Percentiles rank a stretch among this genome's conserved stretches.
phyloP scores from a whole-genome alignment of 2,113 vertebrate species.

The Cacatua alba region DNA sequence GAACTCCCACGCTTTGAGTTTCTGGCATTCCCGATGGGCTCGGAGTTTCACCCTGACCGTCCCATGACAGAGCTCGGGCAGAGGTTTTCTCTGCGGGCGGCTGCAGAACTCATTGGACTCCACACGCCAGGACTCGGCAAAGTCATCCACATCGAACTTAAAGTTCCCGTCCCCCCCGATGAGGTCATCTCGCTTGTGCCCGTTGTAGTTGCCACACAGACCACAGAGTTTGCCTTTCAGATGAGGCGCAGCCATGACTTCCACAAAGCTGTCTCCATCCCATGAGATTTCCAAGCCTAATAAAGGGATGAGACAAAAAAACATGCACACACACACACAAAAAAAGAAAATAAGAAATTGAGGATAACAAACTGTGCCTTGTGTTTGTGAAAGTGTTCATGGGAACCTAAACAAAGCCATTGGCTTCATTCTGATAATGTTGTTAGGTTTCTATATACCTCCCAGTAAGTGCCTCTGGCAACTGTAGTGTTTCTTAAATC shows the following conservation, averaged over 20 bases:
- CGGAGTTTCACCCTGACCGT: slow-evolving; percentile 91
- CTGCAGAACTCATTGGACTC: slow-evolving; percentile 92
- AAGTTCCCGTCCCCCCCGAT: slow-evolving; percentile 92
- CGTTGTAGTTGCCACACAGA: slow-evolving; percentile 97
- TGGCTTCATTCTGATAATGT: neutral
- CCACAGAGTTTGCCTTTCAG: slow-evolving; percentile 93
- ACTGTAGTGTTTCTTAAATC: neutral
- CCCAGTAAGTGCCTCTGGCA: neutral
- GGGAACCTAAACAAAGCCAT: neutral
- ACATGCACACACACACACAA: neutral
- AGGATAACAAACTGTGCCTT: neutral
- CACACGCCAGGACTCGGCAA: slow-evolving; percentile 94
- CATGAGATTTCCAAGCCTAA: slow-evolving; percentile 96
- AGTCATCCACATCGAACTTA: slow-evolving; percentile 96
- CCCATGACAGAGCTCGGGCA: slow-evolving; percentile 88
- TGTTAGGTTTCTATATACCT: neutral
- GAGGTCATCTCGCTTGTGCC: slow-evolving; percentile 92
- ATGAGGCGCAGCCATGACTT: slow-evolving; percentile 92
- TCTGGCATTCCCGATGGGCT: slow-evolving; percentile 94
- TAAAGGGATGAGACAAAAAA: neutral
- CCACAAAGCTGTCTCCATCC: slow-evolving; percentile 99
- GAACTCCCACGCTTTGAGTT: slow-evolving; percentile 94
- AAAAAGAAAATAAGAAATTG: neutral
- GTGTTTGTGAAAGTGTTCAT: neutral
- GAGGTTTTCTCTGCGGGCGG: slow-evolving; percentile 77